Base-by-base conservation (phyloP, 2,888 invertebrate genomes). In the Zygothrica quintamaculata region DNA sequence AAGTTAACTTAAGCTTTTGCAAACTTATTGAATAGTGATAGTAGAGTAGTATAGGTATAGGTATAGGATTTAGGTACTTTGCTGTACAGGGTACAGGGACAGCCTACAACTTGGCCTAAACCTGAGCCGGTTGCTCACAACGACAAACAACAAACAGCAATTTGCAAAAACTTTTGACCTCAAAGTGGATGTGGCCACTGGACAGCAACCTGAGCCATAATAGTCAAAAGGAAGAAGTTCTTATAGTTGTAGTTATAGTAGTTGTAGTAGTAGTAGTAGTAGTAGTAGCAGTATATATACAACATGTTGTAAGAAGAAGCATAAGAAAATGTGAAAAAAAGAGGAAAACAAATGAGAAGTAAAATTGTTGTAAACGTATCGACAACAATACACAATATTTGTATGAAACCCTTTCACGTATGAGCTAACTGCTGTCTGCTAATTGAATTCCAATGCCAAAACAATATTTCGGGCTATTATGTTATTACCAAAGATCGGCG, bases 381-480 rank as follows among this genome's bases (percentile, higher is more conserved):
- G n/a, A n/a, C n/a, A n/a, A n/a, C n/a, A n/a, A n/a, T n/a, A n/a
- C n/a, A n/a, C n/a, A n/a, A 22, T 22, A 22, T 22, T 22, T 2
- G 18, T 22, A 25, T 47, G 9, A 31, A 4, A 40, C 67, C n/a
- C 87, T 76, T 86, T 79, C 73, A 72, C 68, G 29, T 29, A 72
- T 65, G 60, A 57, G 55, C 44, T 56, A 56, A 46, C 48, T 58
- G 64, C 46, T 51, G 65, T 57, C 68, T 66, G 77, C 76, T 82
- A 87, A 82, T 82, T 82, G 82, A 82, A 82, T 82, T 82, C 86
- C 82, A 82, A 82, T 87, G 82, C 67, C 66, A 87, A 82, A 70
- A 64, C 72, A 85, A 85, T 82, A 85, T 87, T 82, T 82, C 65
- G 65, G 62, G 76, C 87, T 87, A 82, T 82, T 82, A 82, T 87